Base-by-base conservation (phyloP, 2,113 vertebrate species). In the Oceanites oceanicus region DNA sequence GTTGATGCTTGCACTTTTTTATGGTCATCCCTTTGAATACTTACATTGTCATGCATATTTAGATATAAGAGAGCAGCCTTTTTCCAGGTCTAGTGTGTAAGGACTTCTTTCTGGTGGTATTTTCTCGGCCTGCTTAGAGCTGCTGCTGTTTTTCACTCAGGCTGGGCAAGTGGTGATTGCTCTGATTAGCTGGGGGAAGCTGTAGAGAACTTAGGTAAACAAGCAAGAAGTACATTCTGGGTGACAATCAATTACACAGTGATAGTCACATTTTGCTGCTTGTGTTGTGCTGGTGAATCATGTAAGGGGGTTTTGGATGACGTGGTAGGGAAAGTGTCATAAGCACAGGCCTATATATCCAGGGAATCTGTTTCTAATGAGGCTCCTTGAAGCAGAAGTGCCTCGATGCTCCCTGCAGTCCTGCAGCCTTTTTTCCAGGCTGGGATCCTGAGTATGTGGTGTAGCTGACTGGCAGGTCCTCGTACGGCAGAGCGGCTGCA, bases 301-400 rank as follows among this genome's bases (percentile, higher is more conserved):
- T 16, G 2, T 66, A 50, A 47, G 23, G 8, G 6, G 9, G 5
- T n/a, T 67, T 86, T 68, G 52, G 32, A 59, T 45, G 29, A 53
- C 0, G 0, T 14, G 13, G 15, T 50, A 71, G 21, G 14, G 44
- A 19, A 74, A 47, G 14, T 2, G 1, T 58, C 22, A 3, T 30
- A 63, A 67, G 10, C 19, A 73, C 3, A 55, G 22, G 13, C n/a
- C 30, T 67, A 1, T 5, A 8, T 30, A 40, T 40, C 13, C 17
- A 25, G 13, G 47, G 4, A 75, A 63, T 72, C 32, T 40, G 19
- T 32, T 84, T 87, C n/a, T 56, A 16, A 32, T 15, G 9, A 36
- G 23, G 7, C 3, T 86, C 0, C 40, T n/a, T 55, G 36, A 77
- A 80, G 40, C 22, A 47, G 40, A 65, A 68, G 38, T n/a, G 15